phyloP scores from a whole-genome alignment of 1,140 invertebrate genomes.

The Euura lappo region DNA sequence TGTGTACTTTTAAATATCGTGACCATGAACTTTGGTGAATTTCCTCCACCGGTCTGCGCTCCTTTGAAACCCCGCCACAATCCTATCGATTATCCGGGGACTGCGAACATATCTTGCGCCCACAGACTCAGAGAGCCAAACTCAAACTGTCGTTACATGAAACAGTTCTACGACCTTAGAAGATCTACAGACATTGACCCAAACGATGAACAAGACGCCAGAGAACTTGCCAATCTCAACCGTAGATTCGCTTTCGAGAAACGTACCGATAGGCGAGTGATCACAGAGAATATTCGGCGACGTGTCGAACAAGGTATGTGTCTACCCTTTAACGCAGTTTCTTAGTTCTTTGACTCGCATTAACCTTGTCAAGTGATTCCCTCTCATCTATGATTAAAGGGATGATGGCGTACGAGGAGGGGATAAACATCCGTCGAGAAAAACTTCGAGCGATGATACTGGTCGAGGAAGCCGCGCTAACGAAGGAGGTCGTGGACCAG shows the following conservation, averaged over 20 bases:
- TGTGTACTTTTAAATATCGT: not conserved
- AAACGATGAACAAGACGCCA: not conserved
- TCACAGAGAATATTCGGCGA: conserved; percentile 26
- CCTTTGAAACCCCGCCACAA: conserved; percentile 10
- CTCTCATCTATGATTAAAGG: conserved; percentile 27
- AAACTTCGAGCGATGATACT: conserved; percentile 32
- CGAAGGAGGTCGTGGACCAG: conserved; percentile 33
- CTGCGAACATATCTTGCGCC: conserved; percentile 29
- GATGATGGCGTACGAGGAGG: conserved; percentile 27
- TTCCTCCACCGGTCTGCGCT: not conserved
- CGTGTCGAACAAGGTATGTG: conserved; percentile 28
- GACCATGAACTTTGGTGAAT: conserved; percentile 9
- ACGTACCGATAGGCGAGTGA: conserved; percentile 32
- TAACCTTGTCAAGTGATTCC: not conserved
- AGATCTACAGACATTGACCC: conserved; percentile 10
- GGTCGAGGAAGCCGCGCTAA: conserved; percentile 28
- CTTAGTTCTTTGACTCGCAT: too few relatives aligned
- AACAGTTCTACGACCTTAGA: conserved; percentile 3
- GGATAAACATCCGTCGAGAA: conserved; percentile 29
- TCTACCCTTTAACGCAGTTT: not conserved
- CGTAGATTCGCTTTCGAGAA: conserved; percentile 27
- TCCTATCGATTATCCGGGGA: conserved; percentile 25
- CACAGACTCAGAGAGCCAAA: conserved; percentile 30
- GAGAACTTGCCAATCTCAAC: not conserved
- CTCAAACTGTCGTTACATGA: conserved; percentile 11